Conservation (phyloP, 1,140 invertebrate species). For the Nylanderia fulva region DNA sequence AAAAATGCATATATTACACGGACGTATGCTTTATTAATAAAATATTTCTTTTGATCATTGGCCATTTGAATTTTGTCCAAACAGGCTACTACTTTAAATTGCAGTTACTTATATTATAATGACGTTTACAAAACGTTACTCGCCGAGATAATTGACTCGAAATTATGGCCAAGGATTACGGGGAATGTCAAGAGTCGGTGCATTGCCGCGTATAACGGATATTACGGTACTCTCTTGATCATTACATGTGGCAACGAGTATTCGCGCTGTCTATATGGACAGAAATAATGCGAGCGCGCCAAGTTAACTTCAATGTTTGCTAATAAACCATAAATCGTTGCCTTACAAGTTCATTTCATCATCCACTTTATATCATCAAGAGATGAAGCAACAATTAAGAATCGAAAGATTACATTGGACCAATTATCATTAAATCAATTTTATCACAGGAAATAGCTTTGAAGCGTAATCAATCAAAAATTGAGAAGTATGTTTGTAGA, state of each 20-base stretch:
- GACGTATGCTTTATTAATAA: background rate
- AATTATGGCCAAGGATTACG: conserved; percentile 42
- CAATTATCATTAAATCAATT: too few species aligned
- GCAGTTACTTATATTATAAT: background rate
- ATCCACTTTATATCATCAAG: conserved; percentile 31
- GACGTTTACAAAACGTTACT: conserved; percentile 35
- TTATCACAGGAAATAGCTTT: background rate
- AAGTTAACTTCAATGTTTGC: conserved; percentile 30
- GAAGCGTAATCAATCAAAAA: too few species aligned
- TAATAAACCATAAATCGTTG: conserved; percentile 43
- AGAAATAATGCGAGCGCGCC: conserved; percentile 43
- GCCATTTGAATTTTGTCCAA: background rate
- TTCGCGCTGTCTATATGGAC: conserved; percentile 11
- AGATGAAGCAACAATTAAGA: background rate
- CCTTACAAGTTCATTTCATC: conserved; percentile 26
- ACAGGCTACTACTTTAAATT: conserved; percentile 2
- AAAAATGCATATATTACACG: background rate
- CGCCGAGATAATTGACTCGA: conserved; percentile 34
- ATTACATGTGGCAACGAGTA: conserved; percentile 49
- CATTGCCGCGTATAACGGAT: conserved; percentile 54
- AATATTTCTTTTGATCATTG: background rate
- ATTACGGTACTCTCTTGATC: conserved; percentile 54
- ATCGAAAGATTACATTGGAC: too few species aligned
- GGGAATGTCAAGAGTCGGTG: conserved; percentile 49
- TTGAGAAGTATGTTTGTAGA: too few species aligned